Evolutionary conservation across 2,113 vertebrate species (phyloP).

Genomic region (Hucho hucho): DNA sequence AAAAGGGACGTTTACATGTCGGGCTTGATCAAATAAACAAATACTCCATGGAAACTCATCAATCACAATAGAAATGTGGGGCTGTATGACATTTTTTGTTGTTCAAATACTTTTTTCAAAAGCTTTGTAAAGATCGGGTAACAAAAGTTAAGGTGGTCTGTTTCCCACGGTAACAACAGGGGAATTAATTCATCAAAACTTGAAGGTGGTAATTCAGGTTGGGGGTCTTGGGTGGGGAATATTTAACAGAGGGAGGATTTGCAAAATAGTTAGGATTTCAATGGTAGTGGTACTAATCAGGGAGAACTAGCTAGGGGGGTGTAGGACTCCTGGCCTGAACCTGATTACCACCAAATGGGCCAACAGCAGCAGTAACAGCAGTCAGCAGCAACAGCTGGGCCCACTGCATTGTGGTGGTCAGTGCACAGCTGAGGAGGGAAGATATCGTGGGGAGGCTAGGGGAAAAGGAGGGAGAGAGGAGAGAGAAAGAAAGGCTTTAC

Average conservation of each 20-base stretch:
- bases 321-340: slow-evolving; percentile 87
- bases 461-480: too few species aligned
- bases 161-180: slow-evolving; percentile 77
- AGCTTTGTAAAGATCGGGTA: slow-evolving; percentile 65
- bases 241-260: slow-evolving; percentile 72
- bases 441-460: too few species aligned
- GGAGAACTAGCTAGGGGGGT: slow-evolving; percentile 83
- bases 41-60: slow-evolving; percentile 50
- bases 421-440: too few species aligned
- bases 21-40: slow-evolving; percentile 65
- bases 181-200: slow-evolving; percentile 84
- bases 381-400: slow-evolving; percentile 66
- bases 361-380: slow-evolving; percentile 59
- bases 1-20: slow-evolving; percentile 53
- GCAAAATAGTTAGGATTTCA: slow-evolving; percentile 75
- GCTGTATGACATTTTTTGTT: slow-evolving; percentile 55
- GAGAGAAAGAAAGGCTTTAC: too few species aligned
- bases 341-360: slow-evolving; percentile 94
- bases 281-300: slow-evolving; percentile 89
- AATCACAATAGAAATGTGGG: slow-evolving; percentile 32
- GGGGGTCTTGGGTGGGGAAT: slow-evolving; percentile 56
- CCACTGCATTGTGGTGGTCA: slow-evolving; percentile 30
- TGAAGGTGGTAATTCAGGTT: slow-evolving; percentile 36
- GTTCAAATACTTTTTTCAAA: slow-evolving; percentile 74
- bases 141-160: slow-evolving; percentile 52